A percentile compares a stretch with the other conserved stretches of the same genome.
phyloP scores from a whole-genome alignment of 2,888 invertebrate genomes.

The Meta bourneti region DNA sequence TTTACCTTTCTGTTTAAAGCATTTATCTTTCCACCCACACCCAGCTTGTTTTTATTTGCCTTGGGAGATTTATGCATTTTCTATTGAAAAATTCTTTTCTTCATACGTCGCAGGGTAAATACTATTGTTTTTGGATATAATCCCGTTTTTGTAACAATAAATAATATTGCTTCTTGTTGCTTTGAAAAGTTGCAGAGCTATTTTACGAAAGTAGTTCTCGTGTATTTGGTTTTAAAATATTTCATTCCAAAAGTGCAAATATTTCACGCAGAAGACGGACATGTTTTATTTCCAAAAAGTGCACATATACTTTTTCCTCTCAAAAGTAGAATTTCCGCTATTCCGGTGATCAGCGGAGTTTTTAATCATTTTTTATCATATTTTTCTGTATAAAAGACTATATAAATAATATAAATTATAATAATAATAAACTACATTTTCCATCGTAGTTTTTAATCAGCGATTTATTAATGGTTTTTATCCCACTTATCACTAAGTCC shows the following conservation, averaged over 20 bases:
- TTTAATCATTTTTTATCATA: too few relatives aligned
- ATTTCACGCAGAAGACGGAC: background rate
- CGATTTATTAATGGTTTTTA: too few relatives aligned
- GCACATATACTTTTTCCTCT: too few relatives aligned
- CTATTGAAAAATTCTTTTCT: background rate
- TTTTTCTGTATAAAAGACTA: too few relatives aligned
- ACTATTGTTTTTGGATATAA: background rate
- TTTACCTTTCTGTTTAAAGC: background rate
- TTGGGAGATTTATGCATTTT: background rate
- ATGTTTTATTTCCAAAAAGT: background rate
- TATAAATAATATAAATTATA: too few relatives aligned
- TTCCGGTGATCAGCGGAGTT: too few relatives aligned
- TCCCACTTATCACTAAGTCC: too few relatives aligned
- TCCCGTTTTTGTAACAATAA: background rate
- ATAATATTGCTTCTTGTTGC: background rate
- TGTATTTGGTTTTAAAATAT: background rate
- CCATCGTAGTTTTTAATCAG: too few relatives aligned
- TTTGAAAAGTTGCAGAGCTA: background rate
- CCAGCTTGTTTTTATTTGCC: background rate
- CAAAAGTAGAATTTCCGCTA: too few relatives aligned
- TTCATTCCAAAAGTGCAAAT: background rate
- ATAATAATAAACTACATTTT: too few relatives aligned
- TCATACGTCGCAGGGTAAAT: background rate
- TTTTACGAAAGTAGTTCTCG: background rate
- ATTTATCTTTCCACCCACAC: background rate